These are phyloP conservation scores for Rhipidura dahli DNA, from an alignment of 2,113 vertebrate genomes.

Conservation along the genomic window DNA sequence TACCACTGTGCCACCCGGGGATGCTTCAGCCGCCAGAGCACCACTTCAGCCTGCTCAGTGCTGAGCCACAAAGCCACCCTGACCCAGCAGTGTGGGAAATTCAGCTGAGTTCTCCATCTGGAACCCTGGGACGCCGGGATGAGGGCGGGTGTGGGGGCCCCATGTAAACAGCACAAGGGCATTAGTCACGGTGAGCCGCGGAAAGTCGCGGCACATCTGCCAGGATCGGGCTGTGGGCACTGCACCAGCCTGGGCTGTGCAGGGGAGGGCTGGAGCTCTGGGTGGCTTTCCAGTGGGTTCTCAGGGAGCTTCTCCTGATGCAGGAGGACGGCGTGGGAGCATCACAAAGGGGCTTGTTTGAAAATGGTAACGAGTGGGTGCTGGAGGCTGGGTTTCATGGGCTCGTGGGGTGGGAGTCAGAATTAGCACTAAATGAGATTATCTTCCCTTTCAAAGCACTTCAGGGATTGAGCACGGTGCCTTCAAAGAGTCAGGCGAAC, in stretches of 20 bases:
- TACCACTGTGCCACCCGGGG: accelerated
- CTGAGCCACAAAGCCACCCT: not conserved
- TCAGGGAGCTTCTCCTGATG: not conserved
- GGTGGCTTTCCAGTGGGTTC: not conserved
- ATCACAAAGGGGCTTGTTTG: not conserved
- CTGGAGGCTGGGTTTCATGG: not conserved
- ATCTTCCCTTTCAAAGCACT: not conserved
- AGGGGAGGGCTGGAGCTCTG: not conserved
- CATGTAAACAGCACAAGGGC: not conserved
- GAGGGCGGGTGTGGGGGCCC: not conserved
- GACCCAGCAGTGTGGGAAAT: not conserved
- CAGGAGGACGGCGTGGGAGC: not conserved
- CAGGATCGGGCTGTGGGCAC: not conserved
- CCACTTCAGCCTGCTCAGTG: accelerated
- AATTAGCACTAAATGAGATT: slow-evolving; percentile 12
- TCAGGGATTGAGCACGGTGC: not conserved
- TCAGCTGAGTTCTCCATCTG: not conserved
- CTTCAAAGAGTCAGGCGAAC: not conserved
- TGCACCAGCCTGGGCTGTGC: not conserved
- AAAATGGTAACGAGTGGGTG: slow-evolving; percentile 57
- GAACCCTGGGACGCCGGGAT: not conserved
- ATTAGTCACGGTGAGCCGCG: not conserved
- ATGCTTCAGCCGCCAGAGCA: not conserved
- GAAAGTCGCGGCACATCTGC: not conserved
- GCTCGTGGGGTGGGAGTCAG: not conserved